Evolutionary conservation across 1,140 invertebrate species (phyloP), one percentile per base, ranked within the genome.

Genomic region (Drosophila seguyi): DNA sequence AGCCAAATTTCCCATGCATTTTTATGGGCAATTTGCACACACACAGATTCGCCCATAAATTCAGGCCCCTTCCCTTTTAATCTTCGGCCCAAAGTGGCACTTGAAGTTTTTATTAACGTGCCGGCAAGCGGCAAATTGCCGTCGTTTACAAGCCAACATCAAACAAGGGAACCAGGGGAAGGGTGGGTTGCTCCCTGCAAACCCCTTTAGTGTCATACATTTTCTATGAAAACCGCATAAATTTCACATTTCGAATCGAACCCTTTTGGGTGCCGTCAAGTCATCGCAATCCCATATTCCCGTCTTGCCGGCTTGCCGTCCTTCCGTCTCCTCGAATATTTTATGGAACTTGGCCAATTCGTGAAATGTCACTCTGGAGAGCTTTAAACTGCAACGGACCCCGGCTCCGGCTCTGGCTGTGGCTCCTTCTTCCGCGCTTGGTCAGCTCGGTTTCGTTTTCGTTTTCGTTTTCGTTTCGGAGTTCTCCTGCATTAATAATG

Each of bases 341-440:
- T 91, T 90, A 92, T 92, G 82, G 68, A 72, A 78, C 84, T 80
- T 85, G 80, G 82, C 90, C 90, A 92, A 92, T 92, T 92, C 79
- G 52, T 61, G 79, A 75, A 92, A 92, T 92, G 91, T 91, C 87
- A 92, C 91, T 92, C 91, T 83, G 65, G 90, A 92, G 91, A 90
- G 81, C 84, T 84, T 90, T 85, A 90, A 90, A 90, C 73, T 77
- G 59, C 65, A 53, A 27, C 14, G 39, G 20, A 4, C 38, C 36
- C 41, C 27, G 31, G 25, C 47, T 29, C 18, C 25, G 42, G 38
- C 47, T 57, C 77, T 25, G 42, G 10, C 13, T 36, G 18, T 29
- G 27, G 16, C 44, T 57, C 60, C 31, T 56, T 72, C 47, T 45
- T 38, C 29, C 34, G 14, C 7, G 45, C 55, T 52, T 74, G 48